Conservation (phyloP, 2,797 vertebrate genomes). For the Urocyon cinereoargenteus region DNA sequence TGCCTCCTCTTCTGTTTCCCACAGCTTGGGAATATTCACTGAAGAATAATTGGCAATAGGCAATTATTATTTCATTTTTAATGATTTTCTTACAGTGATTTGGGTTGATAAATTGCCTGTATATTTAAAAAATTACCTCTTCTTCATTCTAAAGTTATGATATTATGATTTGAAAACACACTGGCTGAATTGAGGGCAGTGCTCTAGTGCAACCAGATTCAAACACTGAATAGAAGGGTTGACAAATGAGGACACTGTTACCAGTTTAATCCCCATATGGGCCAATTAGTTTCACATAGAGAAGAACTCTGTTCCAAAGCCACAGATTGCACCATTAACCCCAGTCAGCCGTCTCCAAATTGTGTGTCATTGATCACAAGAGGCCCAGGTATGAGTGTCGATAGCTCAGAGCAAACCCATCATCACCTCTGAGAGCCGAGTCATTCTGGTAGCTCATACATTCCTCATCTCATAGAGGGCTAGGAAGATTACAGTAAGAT, state of each 20-base stretch:
- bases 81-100: conserved; percentile 46
- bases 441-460: not conserved
- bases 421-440: conserved; percentile 56
- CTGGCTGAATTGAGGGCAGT: conserved; percentile 35
- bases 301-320: conserved; percentile 82
- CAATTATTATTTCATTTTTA: conserved; percentile 59
- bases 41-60: conserved; percentile 36
- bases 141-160: conserved; percentile 28
- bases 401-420: conserved; percentile 71
- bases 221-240: conserved; percentile 71
- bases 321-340: conserved; percentile 84
- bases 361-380: conserved; percentile 81
- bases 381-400: conserved; percentile 75
- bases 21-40: not conserved
- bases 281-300: conserved; percentile 84
- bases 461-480: not conserved
- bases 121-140: conserved; percentile 15
- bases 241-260: conserved; percentile 81
- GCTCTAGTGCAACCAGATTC: conserved; percentile 63
- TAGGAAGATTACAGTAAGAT: not conserved
- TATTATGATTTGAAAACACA: not conserved
- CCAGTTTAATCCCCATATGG: conserved; percentile 83
- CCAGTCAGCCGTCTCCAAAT: conserved; percentile 83
- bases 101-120: not conserved
- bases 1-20: conserved; percentile 19